phyloP scores from a whole-genome alignment of 2,888 invertebrate species.

The Caenorhabditis sulstoni region DNA sequence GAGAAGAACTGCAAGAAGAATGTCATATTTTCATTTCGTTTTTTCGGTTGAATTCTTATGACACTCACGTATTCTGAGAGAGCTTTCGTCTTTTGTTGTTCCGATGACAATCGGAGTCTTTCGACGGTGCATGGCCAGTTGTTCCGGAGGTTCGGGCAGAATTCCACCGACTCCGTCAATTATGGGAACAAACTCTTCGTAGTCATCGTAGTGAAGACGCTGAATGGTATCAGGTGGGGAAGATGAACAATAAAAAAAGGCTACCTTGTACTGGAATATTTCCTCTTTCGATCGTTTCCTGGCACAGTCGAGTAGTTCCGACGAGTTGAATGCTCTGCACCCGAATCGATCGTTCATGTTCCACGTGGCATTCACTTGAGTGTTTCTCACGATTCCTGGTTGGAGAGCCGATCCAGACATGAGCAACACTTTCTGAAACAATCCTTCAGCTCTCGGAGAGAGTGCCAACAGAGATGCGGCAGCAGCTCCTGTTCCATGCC shows the following conservation, averaged over 20 bases:
- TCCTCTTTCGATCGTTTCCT: slow-evolving; percentile 76
- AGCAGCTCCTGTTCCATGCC: slow-evolving; percentile 80
- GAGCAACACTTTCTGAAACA: slow-evolving; percentile 79
- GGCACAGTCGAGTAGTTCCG: slow-evolving; percentile 79
- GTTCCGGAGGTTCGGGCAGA: slow-evolving; percentile 78
- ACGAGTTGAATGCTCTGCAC: slow-evolving; percentile 78
- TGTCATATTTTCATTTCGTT: too few relatives aligned
- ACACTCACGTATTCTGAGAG: slow-evolving; percentile 75
- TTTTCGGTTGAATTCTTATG: background rate
- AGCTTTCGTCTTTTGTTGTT: slow-evolving; percentile 80
- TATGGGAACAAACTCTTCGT: slow-evolving; percentile 80
- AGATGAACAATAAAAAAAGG: background rate
- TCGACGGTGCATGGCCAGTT: slow-evolving; percentile 69
- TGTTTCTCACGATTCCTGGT: slow-evolving; percentile 79
- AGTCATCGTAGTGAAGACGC: slow-evolving; percentile 74
- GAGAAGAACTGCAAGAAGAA: slow-evolving; percentile 77
- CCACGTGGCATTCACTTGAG: slow-evolving; percentile 80
- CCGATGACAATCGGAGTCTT: slow-evolving; percentile 79
- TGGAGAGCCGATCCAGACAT: slow-evolving; percentile 80
- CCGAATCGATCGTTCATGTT: slow-evolving; percentile 74
- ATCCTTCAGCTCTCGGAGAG: slow-evolving; percentile 79
- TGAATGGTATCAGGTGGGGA: slow-evolving; percentile 2
- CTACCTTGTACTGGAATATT: slow-evolving; percentile 75
- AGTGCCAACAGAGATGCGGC: slow-evolving; percentile 78
- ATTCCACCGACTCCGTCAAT: slow-evolving; percentile 79